These are phyloP conservation scores for Sphaerophoria rueppellii DNA, from an alignment of 2,888 invertebrate genomes.

Conservation along the genomic window DNA sequence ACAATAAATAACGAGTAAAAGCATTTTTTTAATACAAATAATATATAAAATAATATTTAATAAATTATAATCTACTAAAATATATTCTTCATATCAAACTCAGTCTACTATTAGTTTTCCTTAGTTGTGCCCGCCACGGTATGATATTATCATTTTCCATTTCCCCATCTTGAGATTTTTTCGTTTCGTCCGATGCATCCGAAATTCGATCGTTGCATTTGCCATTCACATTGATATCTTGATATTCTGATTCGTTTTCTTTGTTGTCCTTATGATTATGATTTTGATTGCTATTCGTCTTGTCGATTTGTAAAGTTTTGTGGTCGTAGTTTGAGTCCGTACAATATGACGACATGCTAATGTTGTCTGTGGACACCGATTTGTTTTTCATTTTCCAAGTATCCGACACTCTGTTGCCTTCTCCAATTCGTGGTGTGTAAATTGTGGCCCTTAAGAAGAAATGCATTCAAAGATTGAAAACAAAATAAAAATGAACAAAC, in stretches of 20 bases:
- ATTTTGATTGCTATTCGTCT: conserved; percentile 76
- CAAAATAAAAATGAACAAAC: conserved; percentile 75
- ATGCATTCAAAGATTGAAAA: neutral
- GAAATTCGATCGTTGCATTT: conserved; percentile 71
- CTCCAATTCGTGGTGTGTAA: conserved; percentile 88
- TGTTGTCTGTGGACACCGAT: conserved; percentile 86
- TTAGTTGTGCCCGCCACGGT: conserved; percentile 93
- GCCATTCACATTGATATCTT: conserved; percentile 60
- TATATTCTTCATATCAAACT: conserved; percentile 87
- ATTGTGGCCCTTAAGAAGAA: conserved; percentile 83
- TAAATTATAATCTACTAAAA: neutral
- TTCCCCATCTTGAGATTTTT: conserved; percentile 81
- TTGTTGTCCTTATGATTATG: conserved; percentile 80
- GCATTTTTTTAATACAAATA: conserved; percentile 16
- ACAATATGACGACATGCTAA: conserved; percentile 82
- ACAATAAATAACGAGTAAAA: conserved; percentile 66
- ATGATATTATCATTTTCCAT: conserved; percentile 89
- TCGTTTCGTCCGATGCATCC: conserved; percentile 72
- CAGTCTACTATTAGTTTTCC: conserved; percentile 95
- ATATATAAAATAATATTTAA: neutral
- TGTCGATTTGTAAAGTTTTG: conserved; percentile 72
- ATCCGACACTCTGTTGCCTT: conserved; percentile 83
- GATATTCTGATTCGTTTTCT: conserved; percentile 60
- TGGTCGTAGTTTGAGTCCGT: conserved; percentile 78
- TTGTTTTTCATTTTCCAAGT: conserved; percentile 83